Percentiles rank a stretch among this genome's conserved stretches.
Evolutionary conservation across 2,888 invertebrate species (phyloP).

Genomic region (Unio delphinus): DNA sequence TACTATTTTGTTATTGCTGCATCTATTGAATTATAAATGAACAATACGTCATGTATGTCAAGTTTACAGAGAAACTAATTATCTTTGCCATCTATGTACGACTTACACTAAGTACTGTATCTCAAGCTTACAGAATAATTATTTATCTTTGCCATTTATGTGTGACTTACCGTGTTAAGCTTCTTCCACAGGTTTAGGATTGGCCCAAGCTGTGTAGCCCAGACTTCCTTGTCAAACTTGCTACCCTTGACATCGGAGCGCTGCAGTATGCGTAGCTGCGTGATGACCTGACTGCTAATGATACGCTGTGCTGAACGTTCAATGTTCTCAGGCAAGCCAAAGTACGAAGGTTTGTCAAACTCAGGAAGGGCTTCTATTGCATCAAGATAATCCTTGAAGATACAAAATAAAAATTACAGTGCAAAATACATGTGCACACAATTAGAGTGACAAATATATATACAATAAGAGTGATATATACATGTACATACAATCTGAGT

Average conservation of each 20-base stretch:
- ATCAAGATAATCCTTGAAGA: conserved; percentile 78
- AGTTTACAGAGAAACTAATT: neutral
- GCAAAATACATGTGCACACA: neutral
- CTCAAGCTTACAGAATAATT: neutral
- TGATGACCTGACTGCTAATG: conserved; percentile 77
- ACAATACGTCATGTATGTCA: too few species aligned
- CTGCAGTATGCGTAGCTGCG: conserved; percentile 76
- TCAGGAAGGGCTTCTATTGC: conserved; percentile 81
- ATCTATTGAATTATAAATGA: too few species aligned
- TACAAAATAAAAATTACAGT: neutral
- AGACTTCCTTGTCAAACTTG: conserved; percentile 74
- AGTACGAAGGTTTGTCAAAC: conserved; percentile 82
- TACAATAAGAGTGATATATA: too few species aligned
- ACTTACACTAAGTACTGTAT: neutral
- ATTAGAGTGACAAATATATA: too few species aligned
- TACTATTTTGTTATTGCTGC: too few species aligned
- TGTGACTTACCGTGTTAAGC: conserved; percentile 73
- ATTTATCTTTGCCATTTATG: neutral
- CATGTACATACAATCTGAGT: too few species aligned
- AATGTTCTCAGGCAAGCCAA: conserved; percentile 90
- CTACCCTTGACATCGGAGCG: conserved; percentile 71
- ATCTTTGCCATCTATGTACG: too few species aligned
- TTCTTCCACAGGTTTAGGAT: conserved; percentile 89
- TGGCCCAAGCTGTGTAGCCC: conserved; percentile 80
- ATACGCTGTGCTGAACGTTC: conserved; percentile 87